Evolutionary conservation across 23 tunicate genomes (phyloP), one percentile per base, ranked within the genome.

Genomic region (Oikopleura vanhoeffeni): DNA sequence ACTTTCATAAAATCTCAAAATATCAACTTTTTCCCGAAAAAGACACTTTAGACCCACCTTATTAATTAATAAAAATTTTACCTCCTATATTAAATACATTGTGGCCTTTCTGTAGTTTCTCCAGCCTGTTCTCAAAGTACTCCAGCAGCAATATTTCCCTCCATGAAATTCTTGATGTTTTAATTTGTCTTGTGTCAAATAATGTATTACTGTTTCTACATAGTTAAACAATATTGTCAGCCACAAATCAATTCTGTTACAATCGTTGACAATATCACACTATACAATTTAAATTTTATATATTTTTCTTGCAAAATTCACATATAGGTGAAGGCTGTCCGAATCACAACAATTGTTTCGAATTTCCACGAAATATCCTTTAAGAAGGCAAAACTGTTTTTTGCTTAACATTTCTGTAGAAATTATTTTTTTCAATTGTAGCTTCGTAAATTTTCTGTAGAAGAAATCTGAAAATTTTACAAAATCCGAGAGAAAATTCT

Each of bases 221-320:
- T 71, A 71, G 27, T 28, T 2, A 71, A n/a, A 30, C 79, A 30
- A 30, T 71, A 32, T 71, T 71, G 3, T 32, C 79, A 30, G 79
- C 79, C 4, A 71, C 79, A 30, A 71, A 71, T 3, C 4, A 71
- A 2, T 18, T 71, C 79, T 28, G 79, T 71, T 3, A 71, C 35
- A 30, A 71, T 71, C 35, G 4, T 71, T 33, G 38, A 71, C 79
- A 32, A 71, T 71, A 71, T 71, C 79, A 38, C 79, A 71, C 79
- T 71, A 71, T 2, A n/a, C n/a, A n/a, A n/a, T n/a, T n/a, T n/a
- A 71, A 28, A 71, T 71, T 28, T 24, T 32, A 18, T 30, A 49
- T 8, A 49, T 8, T 49, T 49, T 49, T 49, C 18, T 18, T 49
- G 8, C 60, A 49, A 49, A 49, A 49, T 8, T 8, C 18, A 8